These are phyloP conservation scores for Lamprotornis superbus DNA, from an alignment of 2,113 vertebrate species.

Conservation along the genomic window DNA sequence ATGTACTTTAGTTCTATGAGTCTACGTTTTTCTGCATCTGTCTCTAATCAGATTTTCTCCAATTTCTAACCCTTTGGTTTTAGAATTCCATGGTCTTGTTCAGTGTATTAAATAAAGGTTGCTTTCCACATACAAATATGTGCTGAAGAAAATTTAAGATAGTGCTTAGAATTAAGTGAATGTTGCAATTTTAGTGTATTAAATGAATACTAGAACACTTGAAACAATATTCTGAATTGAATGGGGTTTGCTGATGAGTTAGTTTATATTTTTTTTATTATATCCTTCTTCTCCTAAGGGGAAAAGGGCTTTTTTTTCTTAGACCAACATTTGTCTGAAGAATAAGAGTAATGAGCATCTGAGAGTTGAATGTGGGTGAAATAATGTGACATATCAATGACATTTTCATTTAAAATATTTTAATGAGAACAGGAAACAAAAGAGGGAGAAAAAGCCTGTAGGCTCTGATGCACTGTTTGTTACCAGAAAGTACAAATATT, in stretches of 20 bases:
- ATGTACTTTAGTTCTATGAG: neutral
- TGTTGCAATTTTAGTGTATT: neutral
- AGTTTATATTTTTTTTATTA: neutral
- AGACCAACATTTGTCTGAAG: conserved; percentile 15
- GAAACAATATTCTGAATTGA: neutral
- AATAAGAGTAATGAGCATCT: conserved; percentile 22
- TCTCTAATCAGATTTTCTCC: neutral
- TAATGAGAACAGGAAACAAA: conserved; percentile 48
- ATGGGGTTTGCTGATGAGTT: neutral
- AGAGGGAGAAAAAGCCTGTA: neutral
- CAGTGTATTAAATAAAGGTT: neutral
- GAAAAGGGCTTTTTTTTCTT: neutral
- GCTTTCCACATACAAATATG: neutral
- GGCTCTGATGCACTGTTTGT: neutral
- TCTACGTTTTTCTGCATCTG: neutral
- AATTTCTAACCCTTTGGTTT: neutral
- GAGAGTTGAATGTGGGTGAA: conserved; percentile 21
- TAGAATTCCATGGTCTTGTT: neutral
- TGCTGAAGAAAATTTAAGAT: neutral
- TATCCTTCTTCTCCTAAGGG: neutral
- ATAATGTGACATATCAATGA: conserved; percentile 52
- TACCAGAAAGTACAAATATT: conserved; percentile 6
- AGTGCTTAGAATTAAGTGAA: neutral
- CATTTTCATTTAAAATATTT: conserved; percentile 57
- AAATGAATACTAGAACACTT: neutral